These are phyloP conservation scores for Hypotaenidia okinawae DNA, from an alignment of 2,797 vertebrate genomes.

Conservation along the genomic window DNA sequence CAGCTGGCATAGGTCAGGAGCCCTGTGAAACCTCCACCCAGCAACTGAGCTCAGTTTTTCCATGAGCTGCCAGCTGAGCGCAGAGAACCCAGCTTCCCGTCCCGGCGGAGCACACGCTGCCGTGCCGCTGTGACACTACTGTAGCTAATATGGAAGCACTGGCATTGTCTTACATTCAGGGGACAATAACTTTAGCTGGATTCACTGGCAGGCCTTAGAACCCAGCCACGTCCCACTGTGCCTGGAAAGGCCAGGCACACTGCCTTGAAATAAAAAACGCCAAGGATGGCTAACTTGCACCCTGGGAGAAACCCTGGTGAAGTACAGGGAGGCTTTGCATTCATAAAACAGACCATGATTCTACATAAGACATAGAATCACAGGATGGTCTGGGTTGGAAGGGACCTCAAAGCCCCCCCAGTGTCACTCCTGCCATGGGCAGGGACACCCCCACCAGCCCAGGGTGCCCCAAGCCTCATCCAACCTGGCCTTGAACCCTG, in stretches of 20 bases:
- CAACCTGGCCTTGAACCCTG: fast-evolving
- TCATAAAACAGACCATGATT: not conserved
- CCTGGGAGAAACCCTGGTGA: not conserved
- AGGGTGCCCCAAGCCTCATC: fast-evolving
- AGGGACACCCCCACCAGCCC: not conserved
- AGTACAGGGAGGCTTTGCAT: not conserved
- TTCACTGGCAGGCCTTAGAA: not conserved
- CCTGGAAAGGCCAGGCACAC: not conserved
- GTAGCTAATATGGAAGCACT: not conserved
- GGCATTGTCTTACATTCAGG: not conserved
- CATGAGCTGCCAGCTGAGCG: not conserved
- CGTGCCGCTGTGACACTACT: not conserved
- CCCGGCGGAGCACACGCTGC: not conserved
- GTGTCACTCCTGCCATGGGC: fast-evolving
- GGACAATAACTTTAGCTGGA: not conserved
- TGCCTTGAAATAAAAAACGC: not conserved
- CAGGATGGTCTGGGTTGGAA: too few relatives aligned
- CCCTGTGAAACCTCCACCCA: not conserved
- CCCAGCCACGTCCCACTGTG: not conserved
- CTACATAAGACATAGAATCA: fast-evolving
- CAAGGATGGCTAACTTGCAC: not conserved
- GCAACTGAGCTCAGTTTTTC: slow-evolving; percentile 39
- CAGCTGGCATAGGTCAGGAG: not conserved
- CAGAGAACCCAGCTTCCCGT: not conserved
- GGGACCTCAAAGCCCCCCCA: not conserved